Evolutionary conservation across 2,797 vertebrate genomes (phyloP).

Genomic region (Macropodus opercularis): DNA sequence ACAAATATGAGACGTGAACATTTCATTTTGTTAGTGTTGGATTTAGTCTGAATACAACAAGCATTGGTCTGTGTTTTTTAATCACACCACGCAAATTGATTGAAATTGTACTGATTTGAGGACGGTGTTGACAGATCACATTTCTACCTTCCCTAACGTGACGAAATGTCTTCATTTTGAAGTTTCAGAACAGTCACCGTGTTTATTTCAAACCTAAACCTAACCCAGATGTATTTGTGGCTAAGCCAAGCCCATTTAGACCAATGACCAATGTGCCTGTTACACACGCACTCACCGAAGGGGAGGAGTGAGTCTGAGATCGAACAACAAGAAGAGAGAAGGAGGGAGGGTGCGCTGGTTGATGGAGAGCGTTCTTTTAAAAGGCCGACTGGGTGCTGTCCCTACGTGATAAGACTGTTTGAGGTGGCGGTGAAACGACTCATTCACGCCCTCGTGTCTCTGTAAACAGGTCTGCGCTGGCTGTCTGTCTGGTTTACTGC

Average conservation of each 20-base stretch:
- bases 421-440: slow-evolving; percentile 50
- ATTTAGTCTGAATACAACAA: slow-evolving; percentile 7
- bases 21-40: slow-evolving; percentile 6
- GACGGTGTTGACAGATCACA: background rate
- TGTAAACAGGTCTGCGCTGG: slow-evolving; percentile 33
- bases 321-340: slow-evolving; percentile 29
- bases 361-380: slow-evolving; percentile 45
- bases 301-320: slow-evolving; percentile 19
- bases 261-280: no score
- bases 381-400: slow-evolving; percentile 55
- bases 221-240: no score
- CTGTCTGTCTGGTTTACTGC: slow-evolving; percentile 12
- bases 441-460: slow-evolving; percentile 37
- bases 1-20: background rate
- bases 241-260: no score
- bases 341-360: slow-evolving; percentile 8
- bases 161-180: no score
- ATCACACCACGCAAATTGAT: background rate
- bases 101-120: no score
- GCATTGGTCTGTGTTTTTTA: background rate
- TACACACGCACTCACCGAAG: slow-evolving; percentile 15
- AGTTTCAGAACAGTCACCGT: no score
- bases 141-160: background rate
- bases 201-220: no score
- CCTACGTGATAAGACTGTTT: slow-evolving; percentile 61